Evolutionary conservation across 2,113 vertebrate genomes (phyloP), one percentile per base, ranked within the genome.

Genomic region (Takifugu flavidus): DNA sequence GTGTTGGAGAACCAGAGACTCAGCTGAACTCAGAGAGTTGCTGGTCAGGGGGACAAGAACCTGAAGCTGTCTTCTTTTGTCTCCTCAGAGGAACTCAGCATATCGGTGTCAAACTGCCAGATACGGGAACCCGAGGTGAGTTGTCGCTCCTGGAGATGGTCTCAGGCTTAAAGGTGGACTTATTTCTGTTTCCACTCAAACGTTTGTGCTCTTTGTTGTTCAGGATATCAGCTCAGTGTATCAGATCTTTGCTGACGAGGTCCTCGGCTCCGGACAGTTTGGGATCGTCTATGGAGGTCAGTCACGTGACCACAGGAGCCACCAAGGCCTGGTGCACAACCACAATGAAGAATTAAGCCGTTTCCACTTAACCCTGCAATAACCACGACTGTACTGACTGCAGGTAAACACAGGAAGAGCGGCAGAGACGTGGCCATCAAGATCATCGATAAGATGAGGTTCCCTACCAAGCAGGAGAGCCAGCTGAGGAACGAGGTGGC

Each of bases 391-490:
- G 28, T 4, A 31, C 29, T 6, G 29, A 79, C 74, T 80, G 45
- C 59, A 99, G 97, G 97, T 68, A 99, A 99, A 78, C 97, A 99
- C 26, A 94, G 97, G 76, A 98, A 99, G 83, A 97, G 94, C 61
- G 97, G 97, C 85, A 94, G 97, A 84, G 95, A 99, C 79, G 96
- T 98, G 79, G 97, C 97, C 76, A 98, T 99, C 83, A 99, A 99
- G 86, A 93, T 99, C 52, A 99, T 99, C 58, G 97, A 99, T 89
- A 99, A 99, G 87, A 96, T 98, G 94, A 93, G 93, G 75, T 99
- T 99, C 82, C 97, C 96, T 34, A 99, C 95, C 65, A 99, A 98
- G 87, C 97, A 99, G 75, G 97, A 99, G 87, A 99, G 95, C 87
- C 97, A 99, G 72, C 92, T 99, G 39, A 93, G 97, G 70, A 99